Evolutionary conservation across 1,140 invertebrate genomes (phyloP), one percentile per base, ranked within the genome.

Genomic region (Chironomus striatipennis): DNA sequence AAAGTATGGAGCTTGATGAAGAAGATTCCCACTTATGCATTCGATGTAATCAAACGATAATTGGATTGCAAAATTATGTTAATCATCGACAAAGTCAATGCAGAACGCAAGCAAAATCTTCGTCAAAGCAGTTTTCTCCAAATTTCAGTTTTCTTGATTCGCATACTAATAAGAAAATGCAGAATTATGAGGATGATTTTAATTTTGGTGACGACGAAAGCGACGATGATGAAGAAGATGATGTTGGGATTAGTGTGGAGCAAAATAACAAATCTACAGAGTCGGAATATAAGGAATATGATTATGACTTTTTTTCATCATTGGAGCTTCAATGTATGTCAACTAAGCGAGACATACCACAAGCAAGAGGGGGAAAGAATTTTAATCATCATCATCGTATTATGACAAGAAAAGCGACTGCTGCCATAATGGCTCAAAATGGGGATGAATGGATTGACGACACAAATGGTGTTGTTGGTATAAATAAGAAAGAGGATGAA

Each of bases 11-110:
- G 64, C 89, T 88, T 20, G 87, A 88, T 15, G 88, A 92, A 64
- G 90, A 93, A 43, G 92, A 94, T 79, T 90, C 86, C 2, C 93
- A 96, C 78, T 87, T 93, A 74, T 96, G 94, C 80, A 88, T 95
- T 74, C 92, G 92, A 77, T 96, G 94, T 83, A 90, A 92, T 75
- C 78, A 86, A 1, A 95, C 92, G 0, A 90, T 96, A 57, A 82
- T 88, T 15, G 93, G 93, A 0, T 84, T 96, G 0, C 87, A 91
- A 15, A 92, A 91, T 79, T 96, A 96, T 79, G 87, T 96, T 0
- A 85, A 86, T 10, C 93, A 95, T 79, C 86, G 93, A 34, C 93
- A 93, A 80, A 83, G 20, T 1, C 87, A 77, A 81, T 87, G 78
- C 90, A 89, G 78, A 79, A 81, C 24, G 75, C 75, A 73, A 18